Base-by-base conservation (phyloP, 2,888 invertebrate genomes). In the Zygaena filipendulae region DNA sequence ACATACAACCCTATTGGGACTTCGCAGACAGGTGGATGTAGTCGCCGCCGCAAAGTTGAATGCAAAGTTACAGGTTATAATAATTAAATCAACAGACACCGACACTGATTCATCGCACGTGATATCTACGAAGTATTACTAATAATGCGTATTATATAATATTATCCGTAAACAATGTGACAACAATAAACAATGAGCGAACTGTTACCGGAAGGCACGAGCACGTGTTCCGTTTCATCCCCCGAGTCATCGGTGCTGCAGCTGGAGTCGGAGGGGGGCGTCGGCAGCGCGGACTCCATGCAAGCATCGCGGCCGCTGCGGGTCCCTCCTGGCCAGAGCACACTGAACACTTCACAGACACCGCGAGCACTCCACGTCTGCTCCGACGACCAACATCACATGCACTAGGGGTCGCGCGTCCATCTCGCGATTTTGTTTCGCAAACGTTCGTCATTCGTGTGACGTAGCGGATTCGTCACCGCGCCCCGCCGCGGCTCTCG, bases 121-220 rank as follows among this genome's bases (percentile, higher is more conserved):
- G n/a, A n/a, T n/a, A n/a, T n/a, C n/a, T n/a, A n/a, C n/a, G n/a
- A n/a, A n/a, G n/a, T n/a, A n/a, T n/a, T n/a, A n/a, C n/a, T n/a
- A n/a, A n/a, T n/a, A n/a, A n/a, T n/a, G n/a, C n/a, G n/a, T n/a
- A n/a, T n/a, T n/a, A n/a, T n/a, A n/a, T n/a, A n/a, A n/a, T n/a
- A n/a, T n/a, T n/a, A n/a, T n/a, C n/a, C n/a, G n/a, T n/a, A n/a
- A n/a, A n/a, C n/a, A n/a, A n/a, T n/a, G n/a, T n/a, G n/a, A n/a
- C n/a, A n/a, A n/a, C n/a, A n/a, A n/a, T n/a, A n/a, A n/a, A n/a
- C n/a, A n/a, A n/a, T n/a, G n/a, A n/a, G n/a, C n/a, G n/a, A n/a
- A n/a, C n/a, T n/a, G n/a, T 66, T 59, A 83, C 84, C 82, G 51
- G 77, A 66, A 30, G 84, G 83, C 27, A 83, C 77, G 52, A 16